phyloP scores from a whole-genome alignment of 2,888 invertebrate genomes.

The Pristionchus entomophagus region DNA sequence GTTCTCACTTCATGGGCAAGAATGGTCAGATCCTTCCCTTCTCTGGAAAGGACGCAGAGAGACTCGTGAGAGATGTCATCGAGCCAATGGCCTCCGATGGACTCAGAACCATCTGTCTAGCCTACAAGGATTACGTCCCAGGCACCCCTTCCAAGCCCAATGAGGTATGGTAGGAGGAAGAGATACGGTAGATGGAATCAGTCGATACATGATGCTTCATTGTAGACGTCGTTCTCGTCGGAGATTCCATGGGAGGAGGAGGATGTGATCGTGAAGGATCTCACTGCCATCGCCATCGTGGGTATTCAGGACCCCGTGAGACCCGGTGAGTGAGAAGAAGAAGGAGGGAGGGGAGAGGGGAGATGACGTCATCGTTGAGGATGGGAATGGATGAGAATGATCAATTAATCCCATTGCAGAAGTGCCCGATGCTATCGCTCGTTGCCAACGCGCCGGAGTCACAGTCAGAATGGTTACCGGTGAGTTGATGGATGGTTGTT shows the following conservation, averaged over 20 bases:
- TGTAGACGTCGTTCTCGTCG: constrained; percentile 56
- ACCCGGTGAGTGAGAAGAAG: no score
- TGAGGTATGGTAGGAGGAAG: constrained; percentile 49
- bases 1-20: constrained; percentile 94
- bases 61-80: constrained; percentile 77
- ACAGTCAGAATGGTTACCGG: constrained; percentile 99
- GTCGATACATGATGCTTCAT: neutral
- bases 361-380: no score
- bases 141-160: constrained; percentile 56
- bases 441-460: constrained; percentile 97
- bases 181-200: constrained; percentile 6
- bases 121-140: constrained; percentile 76
- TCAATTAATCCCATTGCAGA: constrained; percentile 80
- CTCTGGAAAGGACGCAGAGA: constrained; percentile 75
- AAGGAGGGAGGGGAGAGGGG: no score
- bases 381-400: neutral
- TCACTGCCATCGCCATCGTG: constrained; percentile 78
- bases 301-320: constrained; percentile 77
- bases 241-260: constrained; percentile 86
- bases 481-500: constrained; percentile 79
- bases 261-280: constrained; percentile 81
- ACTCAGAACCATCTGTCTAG: constrained; percentile 78
- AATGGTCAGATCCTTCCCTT: constrained; percentile 86
- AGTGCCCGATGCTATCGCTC: constrained; percentile 89
- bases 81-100: constrained; percentile 79